A percentile compares a stretch with the other conserved stretches of the same genome.
phyloP scores from a whole-genome alignment of 2,888 invertebrate species.

The Miltochrista miniata region DNA sequence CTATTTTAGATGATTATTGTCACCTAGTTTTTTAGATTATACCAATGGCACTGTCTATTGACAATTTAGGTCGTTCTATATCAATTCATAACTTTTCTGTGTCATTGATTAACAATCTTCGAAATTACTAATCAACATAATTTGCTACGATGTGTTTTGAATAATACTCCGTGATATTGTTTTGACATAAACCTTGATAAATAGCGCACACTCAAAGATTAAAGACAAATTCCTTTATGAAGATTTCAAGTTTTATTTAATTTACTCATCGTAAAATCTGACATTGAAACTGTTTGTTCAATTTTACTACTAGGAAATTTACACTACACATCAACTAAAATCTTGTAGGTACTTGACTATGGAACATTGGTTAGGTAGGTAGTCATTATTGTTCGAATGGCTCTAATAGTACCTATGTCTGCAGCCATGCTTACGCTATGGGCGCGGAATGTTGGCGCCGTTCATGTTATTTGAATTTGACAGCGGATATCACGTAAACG shows the following conservation, averaged over 20 bases:
- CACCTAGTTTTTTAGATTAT: conserved; percentile 57
- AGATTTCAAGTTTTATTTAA: conserved; percentile 53
- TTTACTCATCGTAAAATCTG: conserved; percentile 71
- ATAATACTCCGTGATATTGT: too few relatives aligned
- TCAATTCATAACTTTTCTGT: conserved; percentile 23
- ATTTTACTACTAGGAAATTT: conserved; percentile 73
- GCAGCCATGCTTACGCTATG: conserved; percentile 33
- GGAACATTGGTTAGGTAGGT: conserved; percentile 46
- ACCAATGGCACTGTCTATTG: conserved; percentile 40
- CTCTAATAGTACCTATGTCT: conserved; percentile 23
- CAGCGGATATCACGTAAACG: conserved; percentile 61
- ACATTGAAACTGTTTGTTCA: conserved; percentile 75
- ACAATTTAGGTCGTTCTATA: conserved; percentile 54
- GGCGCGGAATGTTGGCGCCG: conserved; percentile 68
- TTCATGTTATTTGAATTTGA: conserved; percentile 56
- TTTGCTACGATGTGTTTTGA: too few relatives aligned
- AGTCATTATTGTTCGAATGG: conserved; percentile 52
- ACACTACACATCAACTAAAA: conserved; percentile 31
- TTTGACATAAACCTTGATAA: conserved; percentile 26
- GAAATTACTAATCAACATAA: neutral
- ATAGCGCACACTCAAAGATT: conserved; percentile 35
- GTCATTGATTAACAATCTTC: too few relatives aligned
- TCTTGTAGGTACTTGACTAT: conserved; percentile 32
- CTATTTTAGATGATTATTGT: conserved; percentile 62
- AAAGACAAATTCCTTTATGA: conserved; percentile 30